Conservation (phyloP, 2,888 invertebrate genomes). For the Polymixis flavicincta region DNA sequence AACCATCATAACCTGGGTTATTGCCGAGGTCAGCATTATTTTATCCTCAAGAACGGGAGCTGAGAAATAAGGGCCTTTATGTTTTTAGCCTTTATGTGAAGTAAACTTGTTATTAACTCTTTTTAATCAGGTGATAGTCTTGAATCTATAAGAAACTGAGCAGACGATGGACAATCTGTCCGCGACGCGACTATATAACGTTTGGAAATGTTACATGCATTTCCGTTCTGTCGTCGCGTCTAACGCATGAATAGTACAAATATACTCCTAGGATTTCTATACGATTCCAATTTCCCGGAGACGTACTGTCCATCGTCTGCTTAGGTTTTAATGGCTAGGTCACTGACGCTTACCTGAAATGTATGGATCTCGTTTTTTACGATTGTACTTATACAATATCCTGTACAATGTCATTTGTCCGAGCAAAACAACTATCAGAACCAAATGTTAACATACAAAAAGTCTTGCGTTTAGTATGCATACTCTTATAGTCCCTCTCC, state of each 20-base stretch:
- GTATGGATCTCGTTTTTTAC: not conserved
- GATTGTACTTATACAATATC: no score
- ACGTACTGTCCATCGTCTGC: not conserved
- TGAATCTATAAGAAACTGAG: not conserved
- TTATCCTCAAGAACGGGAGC: slow-evolving; percentile 1
- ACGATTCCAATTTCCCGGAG: not conserved
- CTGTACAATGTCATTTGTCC: no score
- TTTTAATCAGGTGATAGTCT: slow-evolving; percentile 1
- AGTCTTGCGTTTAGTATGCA: no score
- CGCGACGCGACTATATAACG: not conserved
- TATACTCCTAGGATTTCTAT: not conserved
- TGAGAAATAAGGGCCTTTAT: slow-evolving; percentile 31
- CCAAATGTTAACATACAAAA: no score
- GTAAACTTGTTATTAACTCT: slow-evolving; percentile 7
- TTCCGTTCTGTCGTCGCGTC: no score
- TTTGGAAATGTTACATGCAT: not conserved
- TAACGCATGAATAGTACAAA: not conserved
- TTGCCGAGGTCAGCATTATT: slow-evolving; percentile 57
- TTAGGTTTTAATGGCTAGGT: not conserved
- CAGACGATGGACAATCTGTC: not conserved
- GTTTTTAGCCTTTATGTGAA: no score
- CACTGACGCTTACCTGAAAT: not conserved
- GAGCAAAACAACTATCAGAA: no score
- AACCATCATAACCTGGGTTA: slow-evolving; percentile 70
- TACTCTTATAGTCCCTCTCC: no score